A percentile compares a stretch with the other conserved stretches of the same genome.
Evolutionary conservation across 1,140 invertebrate species (phyloP).

Genomic region (Pollicipes pollicipes): DNA sequence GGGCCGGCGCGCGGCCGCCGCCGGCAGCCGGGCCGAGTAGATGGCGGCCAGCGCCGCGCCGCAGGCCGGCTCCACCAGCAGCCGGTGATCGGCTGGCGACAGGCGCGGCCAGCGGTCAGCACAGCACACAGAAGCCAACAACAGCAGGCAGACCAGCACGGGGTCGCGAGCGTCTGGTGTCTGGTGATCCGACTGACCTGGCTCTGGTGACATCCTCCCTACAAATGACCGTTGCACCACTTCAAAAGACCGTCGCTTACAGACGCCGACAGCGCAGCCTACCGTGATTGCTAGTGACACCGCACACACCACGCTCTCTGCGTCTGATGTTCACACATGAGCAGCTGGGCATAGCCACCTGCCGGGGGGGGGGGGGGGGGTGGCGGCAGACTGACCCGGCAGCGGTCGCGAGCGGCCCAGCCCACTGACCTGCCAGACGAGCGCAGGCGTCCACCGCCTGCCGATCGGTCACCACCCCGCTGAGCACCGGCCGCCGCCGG

Average conservation of each 20-base stretch:
- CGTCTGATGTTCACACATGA: too few species aligned
- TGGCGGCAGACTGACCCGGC: conserved; percentile 11
- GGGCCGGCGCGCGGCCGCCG: conserved; percentile 16
- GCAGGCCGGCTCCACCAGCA: conserved; percentile 34
- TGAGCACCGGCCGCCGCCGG: conserved; percentile 25
- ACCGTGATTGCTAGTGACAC: too few species aligned
- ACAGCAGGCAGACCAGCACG: background rate
- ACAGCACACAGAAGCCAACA: background rate
- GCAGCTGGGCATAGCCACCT: too few species aligned
- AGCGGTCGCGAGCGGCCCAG: too few species aligned
- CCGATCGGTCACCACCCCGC: conserved; percentile 29
- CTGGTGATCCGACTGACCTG: too few species aligned
- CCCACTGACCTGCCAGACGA: conserved; percentile 28
- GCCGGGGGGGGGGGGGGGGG: background rate
- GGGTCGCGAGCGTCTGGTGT: too few species aligned
- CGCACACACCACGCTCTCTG: too few species aligned
- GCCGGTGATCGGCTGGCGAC: conserved; percentile 27
- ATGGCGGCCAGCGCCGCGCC: conserved; percentile 31
- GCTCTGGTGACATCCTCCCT: conserved; percentile 3
- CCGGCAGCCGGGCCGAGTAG: conserved; percentile 22
- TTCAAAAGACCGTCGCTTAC: too few species aligned
- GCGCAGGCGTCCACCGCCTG: conserved; percentile 32
- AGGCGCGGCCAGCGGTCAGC: background rate
- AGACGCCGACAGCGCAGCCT: too few species aligned
- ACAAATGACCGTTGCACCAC: background rate